Base-by-base conservation (phyloP, 2,113 vertebrate species). In the Poeciliopsis prolifica region DNA sequence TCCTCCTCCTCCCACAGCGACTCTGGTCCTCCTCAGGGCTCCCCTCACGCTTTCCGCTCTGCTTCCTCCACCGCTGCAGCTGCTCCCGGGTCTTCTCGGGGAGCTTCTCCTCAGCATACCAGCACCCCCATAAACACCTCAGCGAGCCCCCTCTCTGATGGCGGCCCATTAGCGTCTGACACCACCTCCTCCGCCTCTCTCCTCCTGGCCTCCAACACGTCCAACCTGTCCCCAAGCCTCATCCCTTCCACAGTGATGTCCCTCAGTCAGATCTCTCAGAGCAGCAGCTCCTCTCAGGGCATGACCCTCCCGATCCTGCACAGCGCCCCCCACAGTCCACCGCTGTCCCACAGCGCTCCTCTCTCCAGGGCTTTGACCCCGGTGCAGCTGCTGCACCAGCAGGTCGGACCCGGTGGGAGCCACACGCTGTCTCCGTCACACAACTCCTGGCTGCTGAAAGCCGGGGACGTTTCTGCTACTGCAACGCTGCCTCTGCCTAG, bases 401-500 rank as follows among this genome's bases (percentile, higher is more conserved):
- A 90, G 76, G 83, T 84, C 28, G 83, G 80, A n/a, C 82, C 86
- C 1, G 89, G 79, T 42, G 88, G 86, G 12, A 85, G 87, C 79
- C 84, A 40, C 54, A 68, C 86, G 44, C 83, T 85, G 11, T 87
- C 90, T 2, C 74, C 73, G 0, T 85, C 87, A 60, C 81, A 91
- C 48, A 90, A 92, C 31, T 84, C 91, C 31, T 84, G 89, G 85
- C 74, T 93, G 72, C 72, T 91, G 85, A 95, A 87, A 80, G 61
- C 77, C 14, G 37, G 83, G 1, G 95, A 96, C 5, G 79, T 94
- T 75, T 94, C 88, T 9, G 82, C 88, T 19, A 95, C 95, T 15
- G 92, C 95, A 9, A 96, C 95, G 0, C 91, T 96, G 65, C 95
- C 95, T 0, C 88, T 96, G 81, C 95, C 95, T 0, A 92, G 91